phyloP scores from a whole-genome alignment of 2,797 vertebrate species.

The Scolopax bukidnonensis region DNA sequence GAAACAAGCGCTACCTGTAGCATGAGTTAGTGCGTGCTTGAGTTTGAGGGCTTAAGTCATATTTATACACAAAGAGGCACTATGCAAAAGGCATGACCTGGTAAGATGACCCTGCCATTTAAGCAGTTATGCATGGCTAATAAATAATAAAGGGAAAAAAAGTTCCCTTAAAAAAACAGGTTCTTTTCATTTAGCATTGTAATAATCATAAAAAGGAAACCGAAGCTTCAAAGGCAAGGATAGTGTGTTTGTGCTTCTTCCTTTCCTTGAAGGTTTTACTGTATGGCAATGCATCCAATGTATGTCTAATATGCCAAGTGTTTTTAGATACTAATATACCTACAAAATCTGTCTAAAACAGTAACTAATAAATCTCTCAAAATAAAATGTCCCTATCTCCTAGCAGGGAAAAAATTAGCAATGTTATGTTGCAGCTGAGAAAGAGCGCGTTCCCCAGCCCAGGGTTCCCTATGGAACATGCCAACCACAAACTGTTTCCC shows the following conservation, averaged over 20 bases:
- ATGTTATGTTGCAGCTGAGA: background rate
- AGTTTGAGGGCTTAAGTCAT: background rate
- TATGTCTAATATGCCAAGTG: background rate
- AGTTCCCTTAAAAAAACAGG: fast-evolving
- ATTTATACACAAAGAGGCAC: background rate
- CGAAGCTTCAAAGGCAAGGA: background rate
- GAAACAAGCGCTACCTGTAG: background rate
- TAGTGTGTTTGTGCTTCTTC: background rate
- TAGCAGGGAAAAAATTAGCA: background rate
- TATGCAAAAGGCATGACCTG: background rate
- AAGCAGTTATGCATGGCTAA: background rate
- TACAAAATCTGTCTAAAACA: background rate
- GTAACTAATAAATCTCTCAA: background rate
- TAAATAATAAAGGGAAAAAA: constrained; percentile 2
- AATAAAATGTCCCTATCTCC: background rate
- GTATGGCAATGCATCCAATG: background rate
- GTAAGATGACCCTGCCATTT: background rate
- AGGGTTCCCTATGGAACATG: background rate
- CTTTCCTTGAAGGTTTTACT: background rate
- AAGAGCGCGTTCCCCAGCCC: background rate
- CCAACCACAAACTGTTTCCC: background rate
- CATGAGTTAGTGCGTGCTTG: background rate
- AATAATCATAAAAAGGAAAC: background rate
- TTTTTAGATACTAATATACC: background rate
- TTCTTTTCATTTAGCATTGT: background rate